Conservation (phyloP, 1,140 invertebrate genomes). For the Catajapyx aquilonaris region DNA sequence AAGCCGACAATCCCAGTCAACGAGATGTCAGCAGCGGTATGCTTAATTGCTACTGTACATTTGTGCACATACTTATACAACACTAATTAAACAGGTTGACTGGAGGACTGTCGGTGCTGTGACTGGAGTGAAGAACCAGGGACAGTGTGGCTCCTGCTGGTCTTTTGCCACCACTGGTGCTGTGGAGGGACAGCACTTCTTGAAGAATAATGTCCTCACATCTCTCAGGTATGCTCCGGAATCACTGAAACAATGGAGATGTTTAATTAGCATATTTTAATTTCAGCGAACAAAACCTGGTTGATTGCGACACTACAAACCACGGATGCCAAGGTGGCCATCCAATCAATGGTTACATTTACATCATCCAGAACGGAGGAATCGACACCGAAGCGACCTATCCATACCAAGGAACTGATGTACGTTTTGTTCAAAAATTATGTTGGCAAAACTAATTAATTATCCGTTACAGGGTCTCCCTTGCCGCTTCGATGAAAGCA, state of each 20-base stretch:
- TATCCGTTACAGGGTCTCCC: too few species aligned
- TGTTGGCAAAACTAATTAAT: conserved; percentile 20
- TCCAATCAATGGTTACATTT: conserved; percentile 85
- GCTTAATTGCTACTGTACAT: too few species aligned
- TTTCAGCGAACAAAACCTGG: conserved; percentile 92
- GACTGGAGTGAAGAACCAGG: conserved; percentile 82
- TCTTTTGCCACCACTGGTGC: conserved; percentile 83
- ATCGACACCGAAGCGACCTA: conserved; percentile 86
- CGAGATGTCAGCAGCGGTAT: too few species aligned
- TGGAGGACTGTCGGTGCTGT: conserved; percentile 75
- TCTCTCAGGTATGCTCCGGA: too few species aligned
- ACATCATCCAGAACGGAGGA: conserved; percentile 71
- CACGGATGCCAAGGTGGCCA: conserved; percentile 88
- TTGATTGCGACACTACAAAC: conserved; percentile 77
- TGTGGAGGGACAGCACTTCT: conserved; percentile 90
- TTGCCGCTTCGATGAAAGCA: conserved; percentile 43
- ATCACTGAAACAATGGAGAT: too few species aligned
- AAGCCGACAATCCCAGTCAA: too few species aligned
- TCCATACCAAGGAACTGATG: conserved; percentile 66
- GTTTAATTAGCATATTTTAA: too few species aligned
- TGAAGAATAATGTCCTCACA: conserved; percentile 57
- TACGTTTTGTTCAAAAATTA: too few species aligned
- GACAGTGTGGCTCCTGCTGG: conserved; percentile 87
- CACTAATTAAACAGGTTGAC: too few species aligned
- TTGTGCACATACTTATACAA: too few species aligned